Evolutionary conservation across 1,140 invertebrate genomes (phyloP).

Genomic region (Portunus trituberculatus): DNA sequence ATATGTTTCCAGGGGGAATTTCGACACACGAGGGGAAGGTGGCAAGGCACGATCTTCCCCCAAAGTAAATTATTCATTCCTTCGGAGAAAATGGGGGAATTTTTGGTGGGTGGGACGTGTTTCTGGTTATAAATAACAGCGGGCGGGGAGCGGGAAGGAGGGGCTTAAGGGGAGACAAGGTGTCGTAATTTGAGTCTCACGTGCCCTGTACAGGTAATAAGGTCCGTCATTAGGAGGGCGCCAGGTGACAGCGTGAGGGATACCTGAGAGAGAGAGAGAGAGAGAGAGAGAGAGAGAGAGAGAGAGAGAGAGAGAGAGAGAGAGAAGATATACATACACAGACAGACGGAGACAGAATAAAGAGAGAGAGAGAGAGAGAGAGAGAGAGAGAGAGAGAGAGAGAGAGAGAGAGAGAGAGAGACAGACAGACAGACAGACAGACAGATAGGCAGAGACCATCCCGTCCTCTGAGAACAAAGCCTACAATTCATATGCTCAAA

Average conservation of each 20-base stretch:
- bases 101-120: slow-evolving; percentile 62
- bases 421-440: too few species aligned
- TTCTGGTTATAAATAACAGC: slow-evolving; percentile 30
- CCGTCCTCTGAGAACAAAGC: too few species aligned
- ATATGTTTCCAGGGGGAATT: neutral
- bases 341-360: neutral
- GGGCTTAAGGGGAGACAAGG: neutral
- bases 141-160: neutral
- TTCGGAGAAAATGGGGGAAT: slow-evolving; percentile 66
- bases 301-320: neutral
- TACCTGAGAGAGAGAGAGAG: neutral
- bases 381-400: too few species aligned
- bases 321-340: neutral
- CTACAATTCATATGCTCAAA: too few species aligned
- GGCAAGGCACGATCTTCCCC: slow-evolving; percentile 26
- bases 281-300: neutral
- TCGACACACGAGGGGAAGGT: neutral
- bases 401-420: too few species aligned
- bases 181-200: neutral
- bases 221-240: neutral
- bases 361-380: too few species aligned
- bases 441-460: neutral
- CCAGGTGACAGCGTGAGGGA: neutral
- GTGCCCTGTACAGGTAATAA: neutral
- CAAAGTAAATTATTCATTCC: slow-evolving; percentile 65